Conservation (phyloP, 2,113 vertebrate species). For the Arothron firmamentum region DNA sequence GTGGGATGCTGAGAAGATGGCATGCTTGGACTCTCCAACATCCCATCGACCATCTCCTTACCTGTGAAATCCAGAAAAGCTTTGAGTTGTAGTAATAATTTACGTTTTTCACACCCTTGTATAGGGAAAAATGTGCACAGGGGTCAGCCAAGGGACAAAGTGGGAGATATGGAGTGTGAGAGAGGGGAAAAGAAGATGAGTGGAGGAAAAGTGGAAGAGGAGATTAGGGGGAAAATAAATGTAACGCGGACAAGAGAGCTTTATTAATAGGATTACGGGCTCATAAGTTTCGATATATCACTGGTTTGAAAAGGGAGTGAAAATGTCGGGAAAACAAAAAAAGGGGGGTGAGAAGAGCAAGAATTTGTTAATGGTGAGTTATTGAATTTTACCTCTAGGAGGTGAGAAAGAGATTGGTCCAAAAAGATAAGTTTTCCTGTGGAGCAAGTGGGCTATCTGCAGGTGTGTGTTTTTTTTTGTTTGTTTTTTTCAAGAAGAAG, state of each 20-base stretch:
- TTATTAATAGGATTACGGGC: conserved; percentile 90
- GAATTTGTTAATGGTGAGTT: conserved; percentile 66
- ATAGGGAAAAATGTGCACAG: conserved; percentile 77
- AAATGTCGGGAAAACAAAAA: conserved; percentile 63
- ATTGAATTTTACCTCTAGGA: conserved; percentile 45
- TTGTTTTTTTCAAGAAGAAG: not conserved
- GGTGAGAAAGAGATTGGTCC: conserved; percentile 32
- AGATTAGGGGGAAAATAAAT: conserved; percentile 87
- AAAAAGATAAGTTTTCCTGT: conserved; percentile 24
- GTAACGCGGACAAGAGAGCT: conserved; percentile 83
- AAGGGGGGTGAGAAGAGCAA: conserved; percentile 39
- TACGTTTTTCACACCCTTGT: conserved; percentile 68
- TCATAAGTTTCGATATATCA: conserved; percentile 78
- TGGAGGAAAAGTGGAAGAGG: conserved; percentile 60
- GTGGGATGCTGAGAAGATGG: conserved; percentile 46
- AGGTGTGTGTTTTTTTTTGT: not conserved
- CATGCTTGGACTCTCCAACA: conserved; percentile 63
- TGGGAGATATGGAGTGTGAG: conserved; percentile 67
- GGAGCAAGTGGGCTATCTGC: conserved; percentile 9
- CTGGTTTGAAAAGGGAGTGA: conserved; percentile 64
- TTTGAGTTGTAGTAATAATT: conserved; percentile 76
- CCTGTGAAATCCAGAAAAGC: conserved; percentile 62
- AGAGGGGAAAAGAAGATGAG: conserved; percentile 62
- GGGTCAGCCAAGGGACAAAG: conserved; percentile 84
- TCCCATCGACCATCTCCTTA: conserved; percentile 69